Conservation (phyloP, 2,888 invertebrate genomes). For the Spodoptera littoralis region DNA sequence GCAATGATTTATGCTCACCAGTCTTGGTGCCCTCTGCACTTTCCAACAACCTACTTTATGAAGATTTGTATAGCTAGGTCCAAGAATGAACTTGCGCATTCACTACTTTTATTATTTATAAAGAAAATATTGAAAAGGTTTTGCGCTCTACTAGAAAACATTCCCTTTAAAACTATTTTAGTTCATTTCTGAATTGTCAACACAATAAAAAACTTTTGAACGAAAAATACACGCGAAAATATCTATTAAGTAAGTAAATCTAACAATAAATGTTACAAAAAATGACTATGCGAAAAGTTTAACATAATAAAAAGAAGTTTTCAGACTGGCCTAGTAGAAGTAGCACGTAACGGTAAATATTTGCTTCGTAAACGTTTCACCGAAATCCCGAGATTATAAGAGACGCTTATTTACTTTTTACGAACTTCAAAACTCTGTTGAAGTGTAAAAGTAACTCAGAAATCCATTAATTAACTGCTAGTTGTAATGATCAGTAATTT, state of each 20-base stretch:
- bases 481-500: slow-evolving; percentile 62
- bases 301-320: slow-evolving; percentile 40
- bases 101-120: too few species aligned
- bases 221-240: slow-evolving; percentile 2
- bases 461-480: slow-evolving; percentile 63
- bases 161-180: too few species aligned
- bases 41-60: slow-evolving; percentile 48
- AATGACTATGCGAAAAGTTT: slow-evolving; percentile 20
- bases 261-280: slow-evolving; percentile 7
- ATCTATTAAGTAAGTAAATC: background rate
- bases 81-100: slow-evolving; percentile 23
- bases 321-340: slow-evolving; percentile 12
- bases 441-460: slow-evolving; percentile 54
- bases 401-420: slow-evolving; percentile 59
- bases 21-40: slow-evolving; percentile 52
- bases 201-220: background rate
- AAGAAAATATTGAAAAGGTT: too few species aligned
- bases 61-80: slow-evolving; percentile 45
- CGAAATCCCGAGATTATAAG: slow-evolving; percentile 46
- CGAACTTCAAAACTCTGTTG: slow-evolving; percentile 46
- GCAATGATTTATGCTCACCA: slow-evolving; percentile 62
- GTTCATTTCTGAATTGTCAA: background rate
- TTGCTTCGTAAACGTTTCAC: slow-evolving; percentile 56
- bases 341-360: slow-evolving; percentile 57
- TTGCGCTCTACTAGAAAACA: too few species aligned